A percentile compares a stretch with the other conserved stretches of the same genome.
Conservation (phyloP, 2,113 vertebrate genomes). For the Hymenochirus boettgeri region DNA sequence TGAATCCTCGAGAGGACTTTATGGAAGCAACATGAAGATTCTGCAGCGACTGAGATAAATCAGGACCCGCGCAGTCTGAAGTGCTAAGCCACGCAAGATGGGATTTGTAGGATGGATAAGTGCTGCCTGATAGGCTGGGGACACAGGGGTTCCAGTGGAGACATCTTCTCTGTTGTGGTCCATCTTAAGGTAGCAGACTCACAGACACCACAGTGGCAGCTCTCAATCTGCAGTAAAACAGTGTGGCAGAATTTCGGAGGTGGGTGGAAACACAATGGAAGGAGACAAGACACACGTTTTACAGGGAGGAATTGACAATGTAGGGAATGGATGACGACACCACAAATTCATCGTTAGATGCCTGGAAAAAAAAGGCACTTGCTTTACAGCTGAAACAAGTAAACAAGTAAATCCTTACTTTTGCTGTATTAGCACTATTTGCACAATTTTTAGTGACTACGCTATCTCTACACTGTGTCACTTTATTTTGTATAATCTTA, state of each 20-base stretch:
- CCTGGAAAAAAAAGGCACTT: conserved; percentile 89
- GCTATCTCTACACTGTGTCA: too few species aligned
- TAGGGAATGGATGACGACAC: conserved; percentile 74
- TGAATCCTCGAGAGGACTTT: conserved; percentile 21
- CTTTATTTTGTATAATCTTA: too few species aligned
- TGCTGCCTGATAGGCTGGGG: conserved; percentile 59
- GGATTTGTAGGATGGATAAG: conserved; percentile 41
- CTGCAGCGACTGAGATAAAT: conserved; percentile 35
- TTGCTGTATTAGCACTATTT: too few species aligned
- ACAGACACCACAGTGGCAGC: conserved; percentile 78
- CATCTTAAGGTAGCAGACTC: conserved; percentile 79
- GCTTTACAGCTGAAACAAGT: background rate
- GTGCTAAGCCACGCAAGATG: conserved; percentile 52
- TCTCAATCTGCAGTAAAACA: conserved; percentile 90
- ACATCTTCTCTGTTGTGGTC: conserved; percentile 85
- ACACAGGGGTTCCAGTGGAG: conserved; percentile 57
- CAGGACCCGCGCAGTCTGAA: conserved; percentile 54
- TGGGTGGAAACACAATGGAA: conserved; percentile 35
- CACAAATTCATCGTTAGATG: conserved; percentile 91
- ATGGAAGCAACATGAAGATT: conserved; percentile 32
- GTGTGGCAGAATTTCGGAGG: conserved; percentile 48
- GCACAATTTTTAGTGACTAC: too few species aligned
- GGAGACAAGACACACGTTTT: conserved; percentile 20
- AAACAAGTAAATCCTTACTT: too few species aligned
- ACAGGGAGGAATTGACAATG: conserved; percentile 43